Conservation (phyloP, 2,797 vertebrate genomes). For the Geotrypetes seraphini region DNA sequence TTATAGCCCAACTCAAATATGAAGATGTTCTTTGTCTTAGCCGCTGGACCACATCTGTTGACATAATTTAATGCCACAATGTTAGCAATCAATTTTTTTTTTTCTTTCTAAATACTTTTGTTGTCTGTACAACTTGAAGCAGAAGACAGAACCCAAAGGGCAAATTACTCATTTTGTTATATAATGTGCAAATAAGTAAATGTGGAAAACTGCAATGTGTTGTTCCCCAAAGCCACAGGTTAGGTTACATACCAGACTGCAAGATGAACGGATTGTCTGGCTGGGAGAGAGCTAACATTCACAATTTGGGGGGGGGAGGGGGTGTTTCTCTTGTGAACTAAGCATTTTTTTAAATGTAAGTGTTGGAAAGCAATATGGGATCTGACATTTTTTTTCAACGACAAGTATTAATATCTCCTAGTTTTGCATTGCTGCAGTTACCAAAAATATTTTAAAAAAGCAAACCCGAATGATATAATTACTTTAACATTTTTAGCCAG, state of each 20-base stretch:
- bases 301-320: too few species aligned
- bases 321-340: slow-evolving; percentile 1
- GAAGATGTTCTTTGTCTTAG: slow-evolving; percentile 20
- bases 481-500: too few species aligned
- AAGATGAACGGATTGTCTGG: not conserved
- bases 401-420: too few species aligned
- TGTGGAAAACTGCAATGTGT: not conserved
- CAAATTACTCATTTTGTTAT: slow-evolving; percentile 6
- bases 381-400: too few species aligned
- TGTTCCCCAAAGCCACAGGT: not conserved
- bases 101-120: slow-evolving; percentile 28
- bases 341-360: too few species aligned
- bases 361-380: too few species aligned
- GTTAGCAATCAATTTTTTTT: slow-evolving; percentile 29
- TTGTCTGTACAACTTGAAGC: slow-evolving; percentile 13
- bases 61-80: slow-evolving; percentile 18
- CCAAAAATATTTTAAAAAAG: too few species aligned
- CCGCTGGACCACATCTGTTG: slow-evolving; percentile 21
- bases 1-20: slow-evolving; percentile 23
- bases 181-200: not conserved
- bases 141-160: slow-evolving; percentile 9
- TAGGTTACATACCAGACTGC: slow-evolving; percentile 1
- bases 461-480: too few species aligned
- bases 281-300: not conserved
- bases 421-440: too few species aligned